Conservation (phyloP, 2,113 vertebrate species). For the Paradoxurus hermaphroditus region DNA sequence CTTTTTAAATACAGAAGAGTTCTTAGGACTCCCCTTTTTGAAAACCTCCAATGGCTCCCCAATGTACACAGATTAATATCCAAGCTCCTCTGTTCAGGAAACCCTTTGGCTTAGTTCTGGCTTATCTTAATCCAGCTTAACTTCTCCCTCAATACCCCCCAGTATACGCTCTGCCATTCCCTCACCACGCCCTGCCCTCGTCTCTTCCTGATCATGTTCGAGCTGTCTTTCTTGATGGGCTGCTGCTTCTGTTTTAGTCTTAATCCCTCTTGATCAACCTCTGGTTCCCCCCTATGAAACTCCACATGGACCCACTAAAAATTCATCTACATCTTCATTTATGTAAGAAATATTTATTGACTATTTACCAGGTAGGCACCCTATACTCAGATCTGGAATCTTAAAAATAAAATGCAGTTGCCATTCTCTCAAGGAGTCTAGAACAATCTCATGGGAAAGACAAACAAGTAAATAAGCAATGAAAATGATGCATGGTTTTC, state of each 20-base stretch:
- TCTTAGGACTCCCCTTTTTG: neutral
- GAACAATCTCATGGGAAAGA: neutral
- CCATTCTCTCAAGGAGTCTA: neutral
- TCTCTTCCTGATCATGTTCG: neutral
- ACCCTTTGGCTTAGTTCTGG: neutral
- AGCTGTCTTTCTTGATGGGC: neutral
- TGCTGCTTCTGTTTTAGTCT: neutral
- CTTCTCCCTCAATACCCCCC: neutral
- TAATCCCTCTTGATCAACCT: neutral
- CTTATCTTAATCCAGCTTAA: neutral
- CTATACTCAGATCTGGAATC: neutral
- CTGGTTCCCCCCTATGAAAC: neutral
- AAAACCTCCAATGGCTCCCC: neutral
- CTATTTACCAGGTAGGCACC: neutral
- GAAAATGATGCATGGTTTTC: neutral
- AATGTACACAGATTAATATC: neutral
- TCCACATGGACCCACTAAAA: neutral
- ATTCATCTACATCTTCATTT: neutral
- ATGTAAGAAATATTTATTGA: neutral
- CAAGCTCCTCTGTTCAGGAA: neutral
- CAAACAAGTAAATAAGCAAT: constrained; percentile 33
- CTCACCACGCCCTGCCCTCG: neutral
- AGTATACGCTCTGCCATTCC: neutral
- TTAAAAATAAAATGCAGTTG: neutral
- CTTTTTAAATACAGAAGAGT: neutral